Conservation (phyloP, 2,113 vertebrate species). For the Rhineura floridana region DNA sequence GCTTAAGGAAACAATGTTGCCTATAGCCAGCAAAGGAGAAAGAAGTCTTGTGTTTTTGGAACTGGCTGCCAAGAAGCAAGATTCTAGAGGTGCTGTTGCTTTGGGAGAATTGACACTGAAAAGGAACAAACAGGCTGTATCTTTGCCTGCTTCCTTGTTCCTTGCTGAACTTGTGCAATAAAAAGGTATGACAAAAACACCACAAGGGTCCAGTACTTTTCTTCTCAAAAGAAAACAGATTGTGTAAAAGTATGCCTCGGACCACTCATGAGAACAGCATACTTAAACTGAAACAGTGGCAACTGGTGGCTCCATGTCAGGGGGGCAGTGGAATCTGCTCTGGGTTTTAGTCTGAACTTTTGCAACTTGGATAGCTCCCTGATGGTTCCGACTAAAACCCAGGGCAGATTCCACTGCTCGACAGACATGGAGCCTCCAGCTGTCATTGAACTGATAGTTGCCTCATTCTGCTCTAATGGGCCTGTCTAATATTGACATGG, state of each 20-base stretch:
- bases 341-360: no score
- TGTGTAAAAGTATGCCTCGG: neutral
- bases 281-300: no score
- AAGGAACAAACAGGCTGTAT: no score
- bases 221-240: neutral
- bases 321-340: no score
- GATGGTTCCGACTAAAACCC: no score
- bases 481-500: conserved; percentile 21
- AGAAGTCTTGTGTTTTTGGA: neutral
- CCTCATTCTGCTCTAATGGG: neutral
- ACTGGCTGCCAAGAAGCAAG: neutral
- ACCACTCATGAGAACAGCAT: no score
- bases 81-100: neutral
- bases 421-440: no score
- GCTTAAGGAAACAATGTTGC: neutral
- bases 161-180: neutral
- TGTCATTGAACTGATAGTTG: no score
- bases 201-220: neutral
- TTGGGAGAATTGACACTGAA: neutral
- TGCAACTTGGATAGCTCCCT: no score
- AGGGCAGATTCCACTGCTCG: no score
- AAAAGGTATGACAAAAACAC: conserved; percentile 32
- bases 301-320: no score
- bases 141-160: no score
- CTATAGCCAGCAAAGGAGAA: neutral